Percentiles rank a stretch among this genome's conserved stretches.
phyloP scores from a whole-genome alignment of 2,113 vertebrate genomes.

The Prochilodus magdalenae region DNA sequence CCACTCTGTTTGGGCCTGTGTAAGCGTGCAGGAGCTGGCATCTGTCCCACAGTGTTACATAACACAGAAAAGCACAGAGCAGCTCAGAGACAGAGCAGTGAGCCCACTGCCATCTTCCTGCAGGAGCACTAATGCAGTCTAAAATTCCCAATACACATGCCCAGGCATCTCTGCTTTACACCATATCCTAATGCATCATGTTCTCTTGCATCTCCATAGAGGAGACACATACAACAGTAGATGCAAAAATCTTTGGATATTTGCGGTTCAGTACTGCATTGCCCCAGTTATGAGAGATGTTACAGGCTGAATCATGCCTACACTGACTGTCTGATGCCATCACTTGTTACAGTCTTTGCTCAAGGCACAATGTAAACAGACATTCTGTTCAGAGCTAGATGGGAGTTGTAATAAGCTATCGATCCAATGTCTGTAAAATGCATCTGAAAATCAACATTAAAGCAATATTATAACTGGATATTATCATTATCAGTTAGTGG shows the following conservation, averaged over 20 bases:
- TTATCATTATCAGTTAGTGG: constrained; percentile 9
- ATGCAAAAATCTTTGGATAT: background rate
- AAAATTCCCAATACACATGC: background rate
- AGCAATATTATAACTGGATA: background rate
- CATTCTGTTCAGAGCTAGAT: background rate
- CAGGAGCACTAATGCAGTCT: background rate
- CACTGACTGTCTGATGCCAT: background rate
- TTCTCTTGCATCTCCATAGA: background rate
- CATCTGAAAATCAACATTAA: constrained; percentile 29
- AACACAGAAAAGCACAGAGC: constrained; percentile 68
- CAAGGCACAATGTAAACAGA: background rate
- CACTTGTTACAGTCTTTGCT: background rate
- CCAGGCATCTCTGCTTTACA: background rate
- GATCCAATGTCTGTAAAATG: constrained; percentile 11
- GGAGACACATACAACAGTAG: background rate
- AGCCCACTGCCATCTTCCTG: constrained; percentile 11
- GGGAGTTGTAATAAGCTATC: background rate
- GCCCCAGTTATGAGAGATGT: background rate
- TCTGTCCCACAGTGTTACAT: constrained; percentile 68
- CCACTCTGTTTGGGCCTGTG: constrained; percentile 60
- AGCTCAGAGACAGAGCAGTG: constrained; percentile 35
- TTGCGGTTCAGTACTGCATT: background rate
- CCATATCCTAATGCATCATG: background rate
- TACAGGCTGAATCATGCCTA: constrained; percentile 22
- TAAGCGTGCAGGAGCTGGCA: constrained; percentile 66